These are phyloP conservation scores for Athene noctua DNA, from an alignment of 2,113 vertebrate species.

Conservation along the genomic window DNA sequence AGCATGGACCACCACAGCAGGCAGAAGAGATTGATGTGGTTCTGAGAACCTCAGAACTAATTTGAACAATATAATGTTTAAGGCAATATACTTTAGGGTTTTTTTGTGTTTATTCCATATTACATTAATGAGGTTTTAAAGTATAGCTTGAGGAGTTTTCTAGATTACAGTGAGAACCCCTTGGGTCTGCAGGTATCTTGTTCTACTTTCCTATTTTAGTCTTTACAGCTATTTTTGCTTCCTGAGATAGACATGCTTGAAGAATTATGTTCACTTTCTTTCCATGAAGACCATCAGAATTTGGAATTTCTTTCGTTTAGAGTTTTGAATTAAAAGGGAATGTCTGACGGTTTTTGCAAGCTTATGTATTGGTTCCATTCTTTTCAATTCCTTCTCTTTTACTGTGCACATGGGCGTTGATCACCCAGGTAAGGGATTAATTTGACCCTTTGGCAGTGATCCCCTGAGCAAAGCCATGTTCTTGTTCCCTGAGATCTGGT, in stretches of 20 bases:
- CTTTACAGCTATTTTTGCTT: not conserved
- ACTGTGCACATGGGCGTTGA: not conserved
- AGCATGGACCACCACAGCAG: accelerated
- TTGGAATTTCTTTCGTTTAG: not conserved
- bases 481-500: not conserved
- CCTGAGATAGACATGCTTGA: not conserved
- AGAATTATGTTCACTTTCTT: not conserved
- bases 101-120: not conserved
- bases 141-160: not conserved
- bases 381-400: not conserved
- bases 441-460: too few relatives aligned
- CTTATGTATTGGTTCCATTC: not conserved
- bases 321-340: not conserved
- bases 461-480: too few relatives aligned
- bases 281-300: not conserved
- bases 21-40: not conserved
- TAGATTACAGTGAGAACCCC: not conserved
- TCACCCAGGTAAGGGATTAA: accelerated
- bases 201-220: not conserved
- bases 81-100: not conserved
- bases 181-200: not conserved
- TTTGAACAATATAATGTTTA: not conserved
- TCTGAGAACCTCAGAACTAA: not conserved
- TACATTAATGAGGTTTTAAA: not conserved
- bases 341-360: not conserved